Evolutionary conservation across 2,797 vertebrate species (phyloP).

Genomic region (Pampus argenteus): DNA sequence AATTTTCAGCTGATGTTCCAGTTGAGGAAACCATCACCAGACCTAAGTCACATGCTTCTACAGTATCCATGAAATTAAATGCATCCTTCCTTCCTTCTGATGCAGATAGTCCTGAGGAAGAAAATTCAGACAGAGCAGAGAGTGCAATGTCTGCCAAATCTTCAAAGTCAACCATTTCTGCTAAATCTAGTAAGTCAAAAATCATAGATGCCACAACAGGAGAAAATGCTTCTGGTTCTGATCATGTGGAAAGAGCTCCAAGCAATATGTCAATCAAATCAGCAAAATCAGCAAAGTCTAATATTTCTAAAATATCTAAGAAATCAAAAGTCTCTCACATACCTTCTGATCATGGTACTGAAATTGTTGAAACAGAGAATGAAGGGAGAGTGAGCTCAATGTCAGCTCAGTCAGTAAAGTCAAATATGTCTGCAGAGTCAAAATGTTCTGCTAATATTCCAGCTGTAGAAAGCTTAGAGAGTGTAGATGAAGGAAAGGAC

Average conservation of each 20-base stretch:
- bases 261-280: constrained; percentile 65
- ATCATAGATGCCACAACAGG: constrained; percentile 2
- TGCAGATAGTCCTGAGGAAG: no score
- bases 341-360: constrained; percentile 22
- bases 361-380: constrained; percentile 33
- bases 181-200: constrained; percentile 46
- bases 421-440: constrained; percentile 63
- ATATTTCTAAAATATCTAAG: constrained; percentile 57
- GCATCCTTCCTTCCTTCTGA: constrained; percentile 20
- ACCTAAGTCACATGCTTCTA: constrained; percentile 57
- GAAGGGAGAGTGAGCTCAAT: constrained; percentile 45
- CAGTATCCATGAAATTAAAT: constrained; percentile 36
- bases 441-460: constrained; percentile 50
- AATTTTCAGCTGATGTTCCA: constrained; percentile 23
- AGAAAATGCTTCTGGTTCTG: constrained; percentile 20
- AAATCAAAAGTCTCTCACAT: constrained; percentile 59
- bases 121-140: constrained; percentile 49
- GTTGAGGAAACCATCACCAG: constrained; percentile 23
- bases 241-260: constrained; percentile 43
- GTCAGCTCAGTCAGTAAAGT: constrained; percentile 59
- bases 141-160: constrained; percentile 57
- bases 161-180: constrained; percentile 43
- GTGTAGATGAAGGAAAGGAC: constrained; percentile 15
- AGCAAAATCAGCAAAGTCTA: constrained; percentile 58
- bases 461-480: constrained; percentile 23